These are phyloP conservation scores for Ostrea denselamellosa DNA, from an alignment of 1,140 invertebrate species.

Conservation along the genomic window DNA sequence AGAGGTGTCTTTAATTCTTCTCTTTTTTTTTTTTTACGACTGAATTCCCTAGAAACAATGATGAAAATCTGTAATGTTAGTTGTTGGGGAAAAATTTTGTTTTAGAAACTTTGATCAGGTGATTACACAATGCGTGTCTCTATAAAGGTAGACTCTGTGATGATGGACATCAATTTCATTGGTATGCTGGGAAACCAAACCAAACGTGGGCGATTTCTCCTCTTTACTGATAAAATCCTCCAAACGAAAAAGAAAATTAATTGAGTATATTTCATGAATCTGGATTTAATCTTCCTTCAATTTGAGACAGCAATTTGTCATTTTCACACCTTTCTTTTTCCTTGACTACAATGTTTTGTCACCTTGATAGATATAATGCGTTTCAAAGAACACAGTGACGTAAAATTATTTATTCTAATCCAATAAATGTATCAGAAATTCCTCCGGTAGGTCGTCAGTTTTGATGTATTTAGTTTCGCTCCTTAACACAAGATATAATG, in stretches of 20 bases:
- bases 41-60: neutral
- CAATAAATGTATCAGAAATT: neutral
- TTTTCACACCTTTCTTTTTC: neutral
- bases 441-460: neutral
- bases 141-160: neutral
- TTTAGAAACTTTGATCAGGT: neutral
- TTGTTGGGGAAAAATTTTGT: neutral
- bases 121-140: neutral
- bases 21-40: constrained; percentile 19
- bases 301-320: neutral
- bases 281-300: neutral
- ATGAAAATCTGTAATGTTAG: neutral
- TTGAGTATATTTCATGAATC: neutral
- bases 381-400: neutral
- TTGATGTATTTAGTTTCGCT: neutral
- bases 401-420: constrained; percentile 12
- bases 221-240: neutral
- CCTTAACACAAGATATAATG: neutral
- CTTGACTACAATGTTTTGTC: neutral
- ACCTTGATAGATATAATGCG: constrained; percentile 13
- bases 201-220: neutral
- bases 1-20: neutral
- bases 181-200: neutral
- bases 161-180: neutral
- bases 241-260: constrained; percentile 18